Percentiles rank a stretch among this genome's conserved stretches.
Conservation (phyloP, 2,113 vertebrate genomes). For the Nerophis lumbriciformis region DNA sequence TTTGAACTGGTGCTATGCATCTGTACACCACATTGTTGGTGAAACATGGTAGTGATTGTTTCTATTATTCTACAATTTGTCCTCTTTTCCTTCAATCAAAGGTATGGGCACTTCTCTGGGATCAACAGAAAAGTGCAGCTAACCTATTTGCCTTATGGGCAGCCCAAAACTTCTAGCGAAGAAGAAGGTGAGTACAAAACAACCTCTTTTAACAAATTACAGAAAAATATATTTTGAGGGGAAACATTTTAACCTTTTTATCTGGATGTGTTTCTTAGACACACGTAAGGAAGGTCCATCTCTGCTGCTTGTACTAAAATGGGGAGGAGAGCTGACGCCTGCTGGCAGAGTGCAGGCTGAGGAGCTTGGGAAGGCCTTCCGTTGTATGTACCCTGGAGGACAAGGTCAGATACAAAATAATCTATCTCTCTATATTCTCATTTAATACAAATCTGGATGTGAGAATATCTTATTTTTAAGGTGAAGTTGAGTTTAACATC, state of each 20-base stretch:
- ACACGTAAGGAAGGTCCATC: constrained; percentile 77
- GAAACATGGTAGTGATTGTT: neutral
- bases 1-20: neutral
- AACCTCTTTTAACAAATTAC: neutral
- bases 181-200: constrained; percentile 81
- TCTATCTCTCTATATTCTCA: no score
- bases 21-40: neutral
- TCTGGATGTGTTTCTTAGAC: constrained; percentile 61
- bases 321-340: constrained; percentile 94
- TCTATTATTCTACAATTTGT: neutral
- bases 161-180: constrained; percentile 87
- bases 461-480: no score
- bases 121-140: constrained; percentile 98
- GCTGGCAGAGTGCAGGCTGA: constrained; percentile 92
- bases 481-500: no score
- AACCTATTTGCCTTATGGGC: constrained; percentile 90
- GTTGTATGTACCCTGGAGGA: constrained; percentile 98
- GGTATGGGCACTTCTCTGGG: constrained; percentile 98
- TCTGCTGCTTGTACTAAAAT: constrained; percentile 91
- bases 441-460: no score
- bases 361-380: constrained; percentile 92
- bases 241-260: rapidly evolving
- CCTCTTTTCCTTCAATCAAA: constrained; percentile 36
- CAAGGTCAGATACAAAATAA: constrained; percentile 76
- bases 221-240: no score